Evolutionary conservation across 1,140 invertebrate genomes (phyloP).

Genomic region (Oryctes rhinoceros): DNA sequence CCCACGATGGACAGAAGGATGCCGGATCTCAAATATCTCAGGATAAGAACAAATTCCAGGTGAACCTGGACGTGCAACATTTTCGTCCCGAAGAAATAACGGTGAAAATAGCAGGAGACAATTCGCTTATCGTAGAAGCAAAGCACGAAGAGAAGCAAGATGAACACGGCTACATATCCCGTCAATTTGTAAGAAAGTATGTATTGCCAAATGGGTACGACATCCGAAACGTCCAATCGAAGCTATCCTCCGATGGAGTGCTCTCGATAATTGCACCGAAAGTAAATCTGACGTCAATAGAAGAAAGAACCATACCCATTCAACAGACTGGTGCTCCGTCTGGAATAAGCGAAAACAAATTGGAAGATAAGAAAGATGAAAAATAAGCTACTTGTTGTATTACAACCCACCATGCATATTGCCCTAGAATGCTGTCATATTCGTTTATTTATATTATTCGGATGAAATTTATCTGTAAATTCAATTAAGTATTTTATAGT

Average conservation of each 20-base stretch:
- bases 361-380: too few species aligned
- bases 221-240: constrained; percentile 70
- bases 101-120: constrained; percentile 80
- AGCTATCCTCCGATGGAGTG: constrained; percentile 77
- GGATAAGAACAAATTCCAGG: constrained; percentile 71
- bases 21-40: constrained; percentile 59
- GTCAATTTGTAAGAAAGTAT: constrained; percentile 78
- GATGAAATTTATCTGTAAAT: too few species aligned
- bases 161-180: constrained; percentile 75
- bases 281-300: not conserved
- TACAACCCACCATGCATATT: too few species aligned
- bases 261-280: constrained; percentile 72
- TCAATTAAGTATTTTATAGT: too few species aligned
- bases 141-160: constrained; percentile 81
- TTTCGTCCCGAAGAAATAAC: constrained; percentile 85
- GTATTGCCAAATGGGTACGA: constrained; percentile 73
- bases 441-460: too few species aligned
- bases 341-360: constrained; percentile 10
- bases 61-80: constrained; percentile 83
- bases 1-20: constrained; percentile 50
- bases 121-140: constrained; percentile 72
- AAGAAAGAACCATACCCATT: constrained; percentile 48
- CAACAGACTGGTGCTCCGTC: constrained; percentile 48
- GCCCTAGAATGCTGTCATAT: too few species aligned
- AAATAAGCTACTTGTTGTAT: too few species aligned